Evolutionary conservation across 2,888 invertebrate genomes (phyloP).

Genomic region (Drosophila niveifrons): DNA sequence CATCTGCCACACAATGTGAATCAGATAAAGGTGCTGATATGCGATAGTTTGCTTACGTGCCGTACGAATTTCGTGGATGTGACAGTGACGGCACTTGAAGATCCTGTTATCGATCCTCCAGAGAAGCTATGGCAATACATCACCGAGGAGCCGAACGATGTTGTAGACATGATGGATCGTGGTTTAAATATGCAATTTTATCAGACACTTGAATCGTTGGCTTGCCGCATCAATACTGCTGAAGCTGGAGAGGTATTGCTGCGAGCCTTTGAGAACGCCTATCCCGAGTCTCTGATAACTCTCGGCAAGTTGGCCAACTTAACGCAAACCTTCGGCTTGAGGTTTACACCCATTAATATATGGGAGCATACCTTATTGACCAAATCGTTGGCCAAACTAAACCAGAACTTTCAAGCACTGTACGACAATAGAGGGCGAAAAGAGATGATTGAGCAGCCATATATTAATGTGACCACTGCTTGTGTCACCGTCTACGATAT

Average conservation of each 20-base stretch:
- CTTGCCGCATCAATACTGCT: background rate
- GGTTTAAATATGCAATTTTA: background rate
- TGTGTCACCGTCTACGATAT: slow-evolving; percentile 42
- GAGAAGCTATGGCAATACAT: slow-evolving; percentile 13
- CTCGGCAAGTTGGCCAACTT: slow-evolving; percentile 50
- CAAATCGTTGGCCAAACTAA: slow-evolving; percentile 18
- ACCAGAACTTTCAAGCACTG: slow-evolving; percentile 32
- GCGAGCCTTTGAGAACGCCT: background rate
- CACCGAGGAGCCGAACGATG: background rate
- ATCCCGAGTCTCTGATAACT: background rate
- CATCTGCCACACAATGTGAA: slow-evolving; percentile 30
- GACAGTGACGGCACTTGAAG: slow-evolving; percentile 21
- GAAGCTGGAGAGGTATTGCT: slow-evolving; percentile 1
- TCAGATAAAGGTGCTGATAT: slow-evolving; percentile 33
- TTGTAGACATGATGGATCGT: background rate
- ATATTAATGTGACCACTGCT: slow-evolving; percentile 10
- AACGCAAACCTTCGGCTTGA: slow-evolving; percentile 38
- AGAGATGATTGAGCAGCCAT: slow-evolving; percentile 25
- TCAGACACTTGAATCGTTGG: slow-evolving; percentile 24
- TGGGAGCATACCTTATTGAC: background rate
- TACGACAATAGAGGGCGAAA: background rate
- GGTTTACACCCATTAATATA: slow-evolving; percentile 26
- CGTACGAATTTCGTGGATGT: slow-evolving; percentile 23
- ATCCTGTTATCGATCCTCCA: background rate
- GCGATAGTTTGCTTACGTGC: slow-evolving; percentile 36